phyloP scores from a whole-genome alignment of 2,888 invertebrate species.

The Bombylius major region DNA sequence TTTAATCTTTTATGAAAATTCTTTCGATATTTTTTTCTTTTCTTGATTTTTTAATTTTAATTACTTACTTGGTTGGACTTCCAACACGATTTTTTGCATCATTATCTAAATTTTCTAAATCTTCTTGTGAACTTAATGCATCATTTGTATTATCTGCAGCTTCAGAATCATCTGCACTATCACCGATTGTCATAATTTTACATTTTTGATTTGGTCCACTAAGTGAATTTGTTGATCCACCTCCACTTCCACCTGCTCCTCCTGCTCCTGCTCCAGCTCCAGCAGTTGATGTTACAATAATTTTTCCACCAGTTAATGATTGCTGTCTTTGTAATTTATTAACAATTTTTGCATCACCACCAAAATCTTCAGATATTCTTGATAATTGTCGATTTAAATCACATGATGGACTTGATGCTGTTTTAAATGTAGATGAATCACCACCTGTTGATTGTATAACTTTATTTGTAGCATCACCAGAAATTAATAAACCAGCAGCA shows the following conservation, averaged over 20 bases:
- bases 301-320: slow-evolving; percentile 13
- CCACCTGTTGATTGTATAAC: slow-evolving; percentile 2
- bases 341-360: slow-evolving; percentile 64
- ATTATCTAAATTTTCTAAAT: slow-evolving; percentile 20
- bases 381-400: slow-evolving; percentile 45
- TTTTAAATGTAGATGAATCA: slow-evolving; percentile 15
- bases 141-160: slow-evolving; percentile 17
- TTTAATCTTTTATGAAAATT: slow-evolving; percentile 5
- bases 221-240: too few species aligned
- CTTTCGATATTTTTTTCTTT: not conserved
- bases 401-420: slow-evolving; percentile 45
- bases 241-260: slow-evolving; percentile 7
- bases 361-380: slow-evolving; percentile 56
- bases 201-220: slow-evolving; percentile 16
- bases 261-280: slow-evolving; percentile 12
- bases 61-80: slow-evolving; percentile 35
- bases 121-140: slow-evolving; percentile 25
- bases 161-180: slow-evolving; percentile 13
- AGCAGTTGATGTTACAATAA: too few species aligned
- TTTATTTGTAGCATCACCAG: slow-evolving; percentile 27
- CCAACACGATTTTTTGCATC: slow-evolving; percentile 19
- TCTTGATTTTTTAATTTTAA: not conserved
- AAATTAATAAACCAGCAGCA: slow-evolving; percentile 45
- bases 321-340: slow-evolving; percentile 51
- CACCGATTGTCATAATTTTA: slow-evolving; percentile 27